Percentiles rank a stretch among this genome's conserved stretches.
These are phyloP conservation scores for Diorhabda sublineata DNA, from an alignment of 1,140 invertebrate genomes.

Conservation along the genomic window DNA sequence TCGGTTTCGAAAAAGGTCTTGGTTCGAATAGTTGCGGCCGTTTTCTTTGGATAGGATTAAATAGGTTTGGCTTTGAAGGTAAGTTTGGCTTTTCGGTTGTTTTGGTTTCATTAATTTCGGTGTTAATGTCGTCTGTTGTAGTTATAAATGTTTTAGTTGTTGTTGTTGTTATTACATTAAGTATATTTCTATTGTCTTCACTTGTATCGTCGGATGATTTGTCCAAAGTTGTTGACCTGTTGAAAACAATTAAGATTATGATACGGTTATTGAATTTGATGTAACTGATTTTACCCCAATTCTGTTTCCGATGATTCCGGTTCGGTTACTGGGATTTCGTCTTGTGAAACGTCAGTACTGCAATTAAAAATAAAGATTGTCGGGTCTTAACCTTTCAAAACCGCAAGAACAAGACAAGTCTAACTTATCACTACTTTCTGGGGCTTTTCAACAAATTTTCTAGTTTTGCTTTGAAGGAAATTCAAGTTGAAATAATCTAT, in stretches of 20 bases:
- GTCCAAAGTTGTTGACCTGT: background rate
- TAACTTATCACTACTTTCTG: too few relatives aligned
- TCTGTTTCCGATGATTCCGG: background rate
- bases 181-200: background rate
- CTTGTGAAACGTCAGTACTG: too few relatives aligned
- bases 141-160: background rate
- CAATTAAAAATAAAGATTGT: too few relatives aligned
- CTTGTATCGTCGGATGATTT: background rate
- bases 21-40: slow-evolving; percentile 40
- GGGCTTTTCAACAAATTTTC: too few relatives aligned
- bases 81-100: background rate
- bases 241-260: background rate
- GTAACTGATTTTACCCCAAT: background rate
- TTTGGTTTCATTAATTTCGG: background rate
- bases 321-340: too few relatives aligned
- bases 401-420: too few relatives aligned
- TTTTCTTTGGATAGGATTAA: slow-evolving; percentile 3
- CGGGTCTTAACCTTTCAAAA: too few relatives aligned
- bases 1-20: slow-evolving; percentile 42
- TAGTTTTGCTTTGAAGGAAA: too few relatives aligned
- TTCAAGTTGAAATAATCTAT: too few relatives aligned
- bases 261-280: background rate
- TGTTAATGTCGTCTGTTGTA: background rate
- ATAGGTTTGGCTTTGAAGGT: background rate
- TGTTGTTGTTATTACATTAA: background rate